Base-by-base conservation (phyloP, 2,113 vertebrate species). In the Piprites chloris region DNA sequence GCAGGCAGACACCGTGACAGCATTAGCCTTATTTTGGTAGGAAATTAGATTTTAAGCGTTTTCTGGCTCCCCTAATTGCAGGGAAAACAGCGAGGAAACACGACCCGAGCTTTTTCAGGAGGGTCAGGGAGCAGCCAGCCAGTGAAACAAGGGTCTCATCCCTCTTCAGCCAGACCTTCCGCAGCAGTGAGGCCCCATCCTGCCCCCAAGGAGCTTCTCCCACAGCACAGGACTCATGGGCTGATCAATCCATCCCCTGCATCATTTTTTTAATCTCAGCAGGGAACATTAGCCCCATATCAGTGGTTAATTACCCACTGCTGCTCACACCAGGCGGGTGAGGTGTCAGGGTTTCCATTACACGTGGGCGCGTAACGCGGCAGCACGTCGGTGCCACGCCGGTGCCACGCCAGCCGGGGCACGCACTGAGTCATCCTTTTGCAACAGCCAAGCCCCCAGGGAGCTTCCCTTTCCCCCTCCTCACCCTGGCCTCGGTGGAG, bases 261-360 rank as follows among this genome's bases (percentile, higher is more conserved):
- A 33, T 8, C 30, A 5, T 9, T 11, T 32, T 41, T 74, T 65
- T 18, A 11, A 21, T 20, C 49, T 47, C 63, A 39, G 71, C 53
- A 56, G n/a, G 2, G 12, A 35, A 12, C 47, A 24, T 9, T 2
- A 20, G n/a, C 12, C 9, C 28, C 0, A 0, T n/a, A 20, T 3
- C 1, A 1, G 67, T 5, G 58, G 35, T 2, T 81, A 39, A n/a
- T 53, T 19, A 23, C 73, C 46, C 24, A 0, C 1, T 10, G 66
- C 35, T 80, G 6, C 33, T 12, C 26, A 35, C 18, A 16, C 30
- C 5, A 4, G 9, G 11, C 11, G 2, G 37, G 11, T 1, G 2
- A 55, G 0, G 11, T 6, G 62, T 89, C 91, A 85, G 93, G 6
- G 18, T 94, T 96, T 85, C 93, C 91, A 39, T 94, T 35, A 74